phyloP scores from a whole-genome alignment of 2,797 vertebrate genomes.

The Furcifer pardalis region DNA sequence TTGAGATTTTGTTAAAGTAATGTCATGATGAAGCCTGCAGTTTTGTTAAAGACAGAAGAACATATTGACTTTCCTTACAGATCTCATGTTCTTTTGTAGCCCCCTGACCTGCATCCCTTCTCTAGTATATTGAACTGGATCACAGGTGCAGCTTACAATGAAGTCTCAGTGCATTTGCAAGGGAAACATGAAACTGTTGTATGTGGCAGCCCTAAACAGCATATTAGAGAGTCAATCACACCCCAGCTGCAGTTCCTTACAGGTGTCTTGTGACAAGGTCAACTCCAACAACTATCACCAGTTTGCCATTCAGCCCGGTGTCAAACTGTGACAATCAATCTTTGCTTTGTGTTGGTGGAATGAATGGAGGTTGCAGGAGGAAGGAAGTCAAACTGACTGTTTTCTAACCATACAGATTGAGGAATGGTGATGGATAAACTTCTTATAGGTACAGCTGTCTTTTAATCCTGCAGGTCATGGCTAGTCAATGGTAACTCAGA shows the following conservation, averaged over 20 bases:
- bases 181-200: slow-evolving; percentile 45
- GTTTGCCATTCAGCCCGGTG: slow-evolving; percentile 19
- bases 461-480: background rate
- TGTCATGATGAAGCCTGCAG: background rate
- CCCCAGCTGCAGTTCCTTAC: slow-evolving; percentile 53
- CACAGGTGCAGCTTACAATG: slow-evolving; percentile 49
- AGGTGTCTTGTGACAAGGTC: slow-evolving; percentile 42
- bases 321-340: background rate
- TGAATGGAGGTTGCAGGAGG: accelerated
- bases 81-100: background rate
- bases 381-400: background rate
- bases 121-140: slow-evolving; percentile 38
- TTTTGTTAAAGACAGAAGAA: background rate
- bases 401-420: slow-evolving; percentile 6
- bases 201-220: slow-evolving; percentile 57
- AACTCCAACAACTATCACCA: slow-evolving; percentile 4
- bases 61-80: background rate
- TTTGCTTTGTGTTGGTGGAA: slow-evolving; percentile 12
- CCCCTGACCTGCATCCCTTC: slow-evolving; percentile 24
- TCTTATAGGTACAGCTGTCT: slow-evolving; percentile 30
- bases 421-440: slow-evolving; percentile 12
- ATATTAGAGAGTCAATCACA: slow-evolving; percentile 47
- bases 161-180: slow-evolving; percentile 50
- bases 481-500: background rate
- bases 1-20: background rate